Conservation (phyloP, 2,113 vertebrate genomes). For the Pavo muticus region DNA sequence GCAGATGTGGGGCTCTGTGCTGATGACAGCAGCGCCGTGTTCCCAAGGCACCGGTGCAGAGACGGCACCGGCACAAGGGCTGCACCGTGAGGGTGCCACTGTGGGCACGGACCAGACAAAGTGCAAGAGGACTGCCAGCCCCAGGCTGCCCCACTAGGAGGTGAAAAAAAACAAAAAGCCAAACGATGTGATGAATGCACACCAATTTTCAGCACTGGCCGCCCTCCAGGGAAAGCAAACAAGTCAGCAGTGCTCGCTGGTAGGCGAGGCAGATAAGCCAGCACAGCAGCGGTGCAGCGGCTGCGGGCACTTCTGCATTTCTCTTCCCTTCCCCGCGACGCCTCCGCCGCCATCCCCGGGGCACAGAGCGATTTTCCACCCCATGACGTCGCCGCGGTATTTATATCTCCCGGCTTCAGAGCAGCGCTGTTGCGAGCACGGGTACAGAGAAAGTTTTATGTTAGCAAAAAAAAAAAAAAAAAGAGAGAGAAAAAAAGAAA, state of each 20-base stretch:
- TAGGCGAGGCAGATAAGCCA: background rate
- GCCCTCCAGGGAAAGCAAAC: background rate
- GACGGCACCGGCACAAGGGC: background rate
- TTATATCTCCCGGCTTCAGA: background rate
- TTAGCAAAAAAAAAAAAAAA: background rate
- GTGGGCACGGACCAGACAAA: background rate
- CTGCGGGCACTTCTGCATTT: constrained; percentile 28
- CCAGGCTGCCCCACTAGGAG: background rate
- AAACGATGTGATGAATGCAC: background rate
- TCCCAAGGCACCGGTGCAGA: background rate
- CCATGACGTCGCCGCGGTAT: background rate
- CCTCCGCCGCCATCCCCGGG: background rate
- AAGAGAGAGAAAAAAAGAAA: background rate
- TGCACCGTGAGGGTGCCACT: background rate
- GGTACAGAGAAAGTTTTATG: background rate
- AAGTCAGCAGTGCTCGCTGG: background rate
- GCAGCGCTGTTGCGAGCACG: background rate
- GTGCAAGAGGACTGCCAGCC: background rate
- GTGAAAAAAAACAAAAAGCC: background rate
- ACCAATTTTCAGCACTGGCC: background rate
- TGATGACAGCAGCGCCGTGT: background rate
- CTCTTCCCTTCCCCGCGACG: background rate
- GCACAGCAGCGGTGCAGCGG: fast-evolving
- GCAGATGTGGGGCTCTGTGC: background rate
- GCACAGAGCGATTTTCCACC: background rate